These are phyloP conservation scores for Vanessa tameamea DNA, from an alignment of 1,140 invertebrate genomes.

Conservation along the genomic window DNA sequence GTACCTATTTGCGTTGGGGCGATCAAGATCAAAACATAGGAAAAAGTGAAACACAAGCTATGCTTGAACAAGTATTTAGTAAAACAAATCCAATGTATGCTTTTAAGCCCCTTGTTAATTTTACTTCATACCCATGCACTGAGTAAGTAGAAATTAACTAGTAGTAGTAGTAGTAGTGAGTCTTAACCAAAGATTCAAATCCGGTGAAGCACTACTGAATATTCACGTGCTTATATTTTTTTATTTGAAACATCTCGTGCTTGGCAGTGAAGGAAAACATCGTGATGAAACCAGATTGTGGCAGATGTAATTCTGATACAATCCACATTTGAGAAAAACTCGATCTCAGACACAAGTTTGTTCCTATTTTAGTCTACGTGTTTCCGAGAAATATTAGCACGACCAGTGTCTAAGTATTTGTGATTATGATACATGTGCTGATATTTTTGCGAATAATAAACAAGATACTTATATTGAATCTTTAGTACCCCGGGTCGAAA, in stretches of 20 bases:
- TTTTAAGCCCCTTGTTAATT: constrained; percentile 72
- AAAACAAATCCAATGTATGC: constrained; percentile 64
- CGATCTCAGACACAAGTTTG: no score
- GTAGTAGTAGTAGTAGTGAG: background rate
- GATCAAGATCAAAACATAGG: constrained; percentile 56
- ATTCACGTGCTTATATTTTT: no score
- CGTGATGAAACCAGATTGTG: no score
- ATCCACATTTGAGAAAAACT: no score
- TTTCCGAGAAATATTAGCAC: no score
- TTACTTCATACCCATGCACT: constrained; percentile 74
- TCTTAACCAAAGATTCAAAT: background rate
- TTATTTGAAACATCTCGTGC: no score
- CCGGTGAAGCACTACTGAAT: no score
- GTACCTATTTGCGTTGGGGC: constrained; percentile 73
- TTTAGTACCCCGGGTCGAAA: constrained; percentile 68
- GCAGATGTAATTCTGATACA: no score
- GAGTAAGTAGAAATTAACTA: constrained; percentile 56
- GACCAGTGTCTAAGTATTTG: no score
- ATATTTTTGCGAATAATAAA: background rate
- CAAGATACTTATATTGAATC: background rate
- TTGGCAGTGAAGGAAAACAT: no score
- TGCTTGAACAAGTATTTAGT: constrained; percentile 67
- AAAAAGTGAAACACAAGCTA: constrained; percentile 69
- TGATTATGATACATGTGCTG: no score
- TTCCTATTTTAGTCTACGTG: no score